phyloP scores from a whole-genome alignment of 2,113 vertebrate species.

The Dasyurus viverrinus region DNA sequence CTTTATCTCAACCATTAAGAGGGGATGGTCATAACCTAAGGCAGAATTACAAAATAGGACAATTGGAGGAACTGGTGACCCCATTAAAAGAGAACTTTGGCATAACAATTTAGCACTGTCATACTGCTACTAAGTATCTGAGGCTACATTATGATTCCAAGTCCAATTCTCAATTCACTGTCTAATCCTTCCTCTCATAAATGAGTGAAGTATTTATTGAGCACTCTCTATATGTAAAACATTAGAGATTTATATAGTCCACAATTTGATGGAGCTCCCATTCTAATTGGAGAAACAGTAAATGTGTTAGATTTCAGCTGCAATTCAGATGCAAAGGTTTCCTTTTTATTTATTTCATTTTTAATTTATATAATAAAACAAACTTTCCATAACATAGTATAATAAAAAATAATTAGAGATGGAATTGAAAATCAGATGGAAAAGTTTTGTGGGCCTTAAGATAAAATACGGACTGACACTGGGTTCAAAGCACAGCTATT shows the following conservation, averaged over 20 bases:
- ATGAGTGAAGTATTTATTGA: neutral
- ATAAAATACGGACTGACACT: neutral
- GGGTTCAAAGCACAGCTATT: neutral
- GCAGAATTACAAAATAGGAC: too few species aligned
- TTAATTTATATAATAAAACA: too few species aligned
- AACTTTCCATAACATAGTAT: too few species aligned
- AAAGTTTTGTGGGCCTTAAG: neutral
- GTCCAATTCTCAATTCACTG: neutral
- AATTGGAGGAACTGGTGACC: too few species aligned
- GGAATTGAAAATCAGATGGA: too few species aligned
- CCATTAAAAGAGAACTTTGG: too few species aligned
- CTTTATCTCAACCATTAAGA: too few species aligned
- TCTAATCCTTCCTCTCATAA: too few species aligned
- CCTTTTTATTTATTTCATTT: too few species aligned
- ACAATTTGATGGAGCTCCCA: constrained; percentile 4
- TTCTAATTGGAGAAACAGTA: neutral
- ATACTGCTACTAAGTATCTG: neutral
- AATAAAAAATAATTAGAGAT: too few species aligned
- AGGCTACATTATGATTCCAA: neutral
- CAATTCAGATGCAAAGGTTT: neutral
- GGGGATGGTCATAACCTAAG: too few species aligned
- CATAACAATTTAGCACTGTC: neutral
- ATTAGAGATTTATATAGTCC: neutral
- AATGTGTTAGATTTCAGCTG: neutral
- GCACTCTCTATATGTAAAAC: neutral